These are phyloP conservation scores for Lutjanus erythropterus DNA, from an alignment of 2,113 vertebrate genomes.

Conservation along the genomic window DNA sequence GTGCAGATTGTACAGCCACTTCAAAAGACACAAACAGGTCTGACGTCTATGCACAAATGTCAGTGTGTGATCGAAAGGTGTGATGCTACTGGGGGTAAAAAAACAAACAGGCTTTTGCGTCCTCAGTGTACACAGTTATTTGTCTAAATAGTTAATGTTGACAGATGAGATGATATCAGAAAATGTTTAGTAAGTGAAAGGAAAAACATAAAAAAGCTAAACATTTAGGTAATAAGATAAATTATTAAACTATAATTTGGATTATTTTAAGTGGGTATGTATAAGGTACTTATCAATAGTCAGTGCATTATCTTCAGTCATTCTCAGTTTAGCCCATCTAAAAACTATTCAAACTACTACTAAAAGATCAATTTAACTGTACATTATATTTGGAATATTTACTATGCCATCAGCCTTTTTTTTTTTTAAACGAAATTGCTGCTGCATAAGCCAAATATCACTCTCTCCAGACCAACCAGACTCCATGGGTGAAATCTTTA, in stretches of 20 bases:
- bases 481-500: too few relatives aligned
- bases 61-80: conserved; percentile 41
- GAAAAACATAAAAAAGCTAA: neutral
- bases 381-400: too few relatives aligned
- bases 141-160: conserved; percentile 8
- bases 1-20: conserved; percentile 50
- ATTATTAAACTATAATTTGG: neutral
- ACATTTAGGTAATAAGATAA: neutral
- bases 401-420: too few relatives aligned
- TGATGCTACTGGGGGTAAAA: conserved; percentile 38
- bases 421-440: too few relatives aligned
- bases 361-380: too few relatives aligned
- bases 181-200: neutral
- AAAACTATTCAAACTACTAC: too few relatives aligned
- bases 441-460: too few relatives aligned
- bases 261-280: too few relatives aligned
- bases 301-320: too few relatives aligned
- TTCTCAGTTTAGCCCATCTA: too few relatives aligned
- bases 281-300: too few relatives aligned
- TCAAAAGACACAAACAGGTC: conserved; percentile 57
- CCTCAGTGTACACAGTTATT: neutral
- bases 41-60: conserved; percentile 59
- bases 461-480: too few relatives aligned
- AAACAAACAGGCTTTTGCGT: conserved; percentile 46
- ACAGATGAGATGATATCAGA: neutral